Conservation (phyloP, 1,140 invertebrate species). For the Teleogryllus occipitalis region DNA sequence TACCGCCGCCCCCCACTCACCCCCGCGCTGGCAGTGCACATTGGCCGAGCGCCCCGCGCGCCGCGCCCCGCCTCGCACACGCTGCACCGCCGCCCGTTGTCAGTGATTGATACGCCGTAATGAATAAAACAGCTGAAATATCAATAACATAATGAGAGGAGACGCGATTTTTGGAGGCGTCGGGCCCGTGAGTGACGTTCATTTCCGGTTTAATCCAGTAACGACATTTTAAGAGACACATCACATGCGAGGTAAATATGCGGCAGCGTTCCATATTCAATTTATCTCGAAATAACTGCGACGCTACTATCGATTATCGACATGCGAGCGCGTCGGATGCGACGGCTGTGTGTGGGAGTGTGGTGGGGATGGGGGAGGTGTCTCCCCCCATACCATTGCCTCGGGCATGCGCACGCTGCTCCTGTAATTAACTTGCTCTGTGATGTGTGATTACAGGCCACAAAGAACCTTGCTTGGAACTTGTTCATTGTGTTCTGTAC, state of each 20-base stretch:
- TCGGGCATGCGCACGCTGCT: background rate
- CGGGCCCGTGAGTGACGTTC: background rate
- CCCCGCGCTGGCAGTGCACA: no score
- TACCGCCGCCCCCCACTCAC: background rate
- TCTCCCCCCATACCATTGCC: background rate
- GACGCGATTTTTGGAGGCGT: background rate
- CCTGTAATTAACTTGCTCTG: background rate
- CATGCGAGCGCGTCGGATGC: background rate
- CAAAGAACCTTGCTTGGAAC: no score
- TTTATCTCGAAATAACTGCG: background rate
- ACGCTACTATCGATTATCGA: background rate
- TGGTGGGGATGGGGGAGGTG: no score
- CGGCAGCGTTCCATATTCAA: background rate
- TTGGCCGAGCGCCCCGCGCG: no score
- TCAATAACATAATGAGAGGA: background rate
- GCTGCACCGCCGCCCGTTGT: background rate
- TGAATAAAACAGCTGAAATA: background rate
- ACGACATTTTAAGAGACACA: background rate
- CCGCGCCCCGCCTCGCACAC: no score
- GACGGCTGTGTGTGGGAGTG: background rate
- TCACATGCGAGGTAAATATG: constrained; percentile 1
- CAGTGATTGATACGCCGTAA: background rate
- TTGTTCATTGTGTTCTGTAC: no score
- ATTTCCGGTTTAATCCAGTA: constrained; percentile 4
- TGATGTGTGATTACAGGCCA: background rate